Evolutionary conservation across 2,113 vertebrate genomes (phyloP), one percentile per base, ranked within the genome.

Genomic region (Poicephalus gulielmi): DNA sequence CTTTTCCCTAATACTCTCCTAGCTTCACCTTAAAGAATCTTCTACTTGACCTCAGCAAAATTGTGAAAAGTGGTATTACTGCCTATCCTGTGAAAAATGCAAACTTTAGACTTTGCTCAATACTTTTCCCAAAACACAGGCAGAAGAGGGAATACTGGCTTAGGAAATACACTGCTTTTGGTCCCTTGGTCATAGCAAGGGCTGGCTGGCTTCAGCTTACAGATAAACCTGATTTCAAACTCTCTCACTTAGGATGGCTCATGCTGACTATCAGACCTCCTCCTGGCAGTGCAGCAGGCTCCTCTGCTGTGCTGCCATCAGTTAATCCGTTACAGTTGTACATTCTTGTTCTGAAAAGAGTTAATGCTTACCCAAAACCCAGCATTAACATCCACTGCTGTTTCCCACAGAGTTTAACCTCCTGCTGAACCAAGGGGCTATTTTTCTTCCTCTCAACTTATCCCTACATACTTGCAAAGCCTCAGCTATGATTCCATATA

Each of bases 241-340:
- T 23, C 80, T 87, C n/a, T 55, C 30, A 64, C 76, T 94, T 82
- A 68, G 74, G 67, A 89, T 25, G 66, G 44, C 75, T 86, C 67
- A 33, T 31, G 59, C 70, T 94, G 86, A 66, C 85, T 94, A 83
- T 64, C 52, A 88, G 74, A 82, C 25, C 24, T 55, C 69, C 89
- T 88, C 81, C 57, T 92, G 80, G 77, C 83, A 93, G 73, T 11
- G 2, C 83, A 95, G 85, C 73, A 91, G 74, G 62, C 46, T 88
- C 47, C 70, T 91, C 63, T 88, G 75, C 88, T 86, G 50, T 67
- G 64, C 88, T 94, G 60, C 68, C 68, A 88, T 73, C 83, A 92
- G 70, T 88, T 96, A 91, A 89, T 90, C 53, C 74, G 49, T 82
- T 88, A 86, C 8, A 70, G 71, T 25, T 90, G n/a, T 60, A 82